A percentile compares a stretch with the other conserved stretches of the same genome.
Conservation (phyloP, 2,797 vertebrate genomes). For the Chiropotes sagulatus region DNA sequence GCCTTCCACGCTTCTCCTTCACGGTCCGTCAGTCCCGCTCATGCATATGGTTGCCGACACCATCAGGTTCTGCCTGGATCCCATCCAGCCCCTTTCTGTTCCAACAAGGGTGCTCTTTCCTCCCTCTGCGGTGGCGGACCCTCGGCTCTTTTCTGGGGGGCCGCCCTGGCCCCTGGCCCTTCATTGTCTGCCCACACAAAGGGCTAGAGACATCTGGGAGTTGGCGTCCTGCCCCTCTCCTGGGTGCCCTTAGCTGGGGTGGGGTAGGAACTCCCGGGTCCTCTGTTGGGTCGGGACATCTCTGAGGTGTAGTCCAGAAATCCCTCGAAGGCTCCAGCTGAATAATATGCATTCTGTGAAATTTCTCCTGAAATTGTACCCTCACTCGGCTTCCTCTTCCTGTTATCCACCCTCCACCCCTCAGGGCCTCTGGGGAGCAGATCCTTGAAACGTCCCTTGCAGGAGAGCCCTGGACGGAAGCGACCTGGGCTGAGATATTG, state of each 20-base stretch:
- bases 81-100: fast-evolving
- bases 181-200: fast-evolving
- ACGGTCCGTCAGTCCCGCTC: fast-evolving
- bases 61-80: fast-evolving
- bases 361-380: fast-evolving
- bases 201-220: fast-evolving
- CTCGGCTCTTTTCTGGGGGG: background rate
- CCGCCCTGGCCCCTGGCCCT: fast-evolving
- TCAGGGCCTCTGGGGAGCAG: background rate
- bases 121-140: fast-evolving
- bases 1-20: fast-evolving
- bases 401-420: background rate
- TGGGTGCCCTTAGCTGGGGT: background rate
- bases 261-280: background rate
- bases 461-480: fast-evolving
- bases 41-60: fast-evolving
- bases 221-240: background rate
- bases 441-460: background rate
- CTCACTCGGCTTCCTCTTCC: background rate
- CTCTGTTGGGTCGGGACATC: no score
- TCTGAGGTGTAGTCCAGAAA: background rate
- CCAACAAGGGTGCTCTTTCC: fast-evolving
- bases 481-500: fast-evolving
- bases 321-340: fast-evolving
- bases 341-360: fast-evolving